phyloP scores from a whole-genome alignment of 2,888 invertebrate species.

The Lomographa bimaculata region DNA sequence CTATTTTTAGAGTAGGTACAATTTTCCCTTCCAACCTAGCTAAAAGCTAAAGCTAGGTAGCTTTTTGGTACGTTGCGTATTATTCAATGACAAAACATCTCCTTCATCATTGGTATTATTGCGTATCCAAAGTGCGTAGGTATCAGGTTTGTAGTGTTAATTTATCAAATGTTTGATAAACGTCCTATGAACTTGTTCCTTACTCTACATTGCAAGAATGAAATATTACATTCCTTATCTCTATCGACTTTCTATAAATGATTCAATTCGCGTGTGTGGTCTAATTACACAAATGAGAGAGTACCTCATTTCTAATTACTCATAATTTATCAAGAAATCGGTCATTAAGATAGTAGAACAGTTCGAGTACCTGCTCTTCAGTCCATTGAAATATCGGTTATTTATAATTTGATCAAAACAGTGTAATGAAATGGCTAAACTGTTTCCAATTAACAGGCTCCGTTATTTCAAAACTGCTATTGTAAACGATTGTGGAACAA shows the following conservation, averaged over 20 bases:
- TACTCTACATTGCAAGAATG: neutral
- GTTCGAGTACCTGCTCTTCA: neutral
- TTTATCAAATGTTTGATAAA: too few relatives aligned
- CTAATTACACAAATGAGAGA: constrained; percentile 18
- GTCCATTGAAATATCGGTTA: neutral
- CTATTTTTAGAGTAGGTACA: too few relatives aligned
- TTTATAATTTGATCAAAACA: constrained; percentile 1
- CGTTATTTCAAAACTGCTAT: constrained; percentile 23
- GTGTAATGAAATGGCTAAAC: constrained; percentile 16
- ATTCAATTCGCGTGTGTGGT: constrained; percentile 22
- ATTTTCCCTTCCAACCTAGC: too few relatives aligned
- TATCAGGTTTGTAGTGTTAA: too few relatives aligned
- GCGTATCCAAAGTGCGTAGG: too few relatives aligned
- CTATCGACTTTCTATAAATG: constrained; percentile 5
- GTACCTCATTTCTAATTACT: constrained; percentile 28
- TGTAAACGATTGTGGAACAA: constrained; percentile 19
- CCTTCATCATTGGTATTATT: too few relatives aligned
- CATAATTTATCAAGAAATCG: constrained; percentile 30
- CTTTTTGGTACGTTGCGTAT: too few relatives aligned
- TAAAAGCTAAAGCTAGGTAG: too few relatives aligned
- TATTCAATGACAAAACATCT: too few relatives aligned
- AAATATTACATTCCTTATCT: constrained; percentile 7
- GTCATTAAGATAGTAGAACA: constrained; percentile 15
- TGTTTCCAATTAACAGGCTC: constrained; percentile 25
- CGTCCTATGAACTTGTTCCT: too few relatives aligned